These are phyloP conservation scores for Botrylloides violaceus DNA, from an alignment of 23 tunicate genomes.

Conservation along the genomic window DNA sequence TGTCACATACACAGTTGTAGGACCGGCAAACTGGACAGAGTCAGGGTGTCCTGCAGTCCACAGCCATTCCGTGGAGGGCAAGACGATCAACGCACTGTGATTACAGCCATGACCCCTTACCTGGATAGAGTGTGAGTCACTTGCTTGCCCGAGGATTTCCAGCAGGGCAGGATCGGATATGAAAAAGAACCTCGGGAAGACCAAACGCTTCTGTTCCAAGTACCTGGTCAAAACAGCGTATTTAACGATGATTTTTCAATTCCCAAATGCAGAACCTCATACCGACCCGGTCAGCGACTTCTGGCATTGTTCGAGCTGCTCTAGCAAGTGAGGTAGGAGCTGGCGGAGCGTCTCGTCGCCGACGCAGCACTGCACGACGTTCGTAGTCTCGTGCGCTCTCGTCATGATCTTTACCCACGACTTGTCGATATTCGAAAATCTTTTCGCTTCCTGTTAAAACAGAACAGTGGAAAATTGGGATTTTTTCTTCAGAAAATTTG, in stretches of 20 bases:
- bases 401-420: conserved; percentile 99
- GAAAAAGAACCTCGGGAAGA: conserved; percentile 98
- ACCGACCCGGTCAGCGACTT: conserved; percentile 93
- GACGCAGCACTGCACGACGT: conserved; percentile 97
- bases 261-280: too few relatives aligned
- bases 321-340: conserved; percentile 86
- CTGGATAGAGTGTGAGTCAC: conserved; percentile 95
- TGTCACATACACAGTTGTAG: neutral
- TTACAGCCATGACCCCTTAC: too few relatives aligned
- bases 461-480: too few relatives aligned
- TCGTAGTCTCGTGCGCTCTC: conserved; percentile 88
- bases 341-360: conserved; percentile 94
- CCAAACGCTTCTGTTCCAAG: conserved; percentile 86
- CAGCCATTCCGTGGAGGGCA: too few relatives aligned
- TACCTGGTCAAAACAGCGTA: conserved; percentile 31
- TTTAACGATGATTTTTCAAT: neutral
- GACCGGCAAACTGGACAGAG: too few relatives aligned
- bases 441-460: conserved; percentile 85
- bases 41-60: too few relatives aligned
- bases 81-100: too few relatives aligned
- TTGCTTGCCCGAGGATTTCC: conserved; percentile 97
- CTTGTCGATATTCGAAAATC: conserved; percentile 94
- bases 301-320: conserved; percentile 96
- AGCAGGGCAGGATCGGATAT: conserved; percentile 97
- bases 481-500: too few relatives aligned